A percentile compares a stretch with the other conserved stretches of the same genome.
These are phyloP conservation scores for Tragelaphus buxtoni DNA, from an alignment of 2,113 vertebrate genomes.

Conservation along the genomic window DNA sequence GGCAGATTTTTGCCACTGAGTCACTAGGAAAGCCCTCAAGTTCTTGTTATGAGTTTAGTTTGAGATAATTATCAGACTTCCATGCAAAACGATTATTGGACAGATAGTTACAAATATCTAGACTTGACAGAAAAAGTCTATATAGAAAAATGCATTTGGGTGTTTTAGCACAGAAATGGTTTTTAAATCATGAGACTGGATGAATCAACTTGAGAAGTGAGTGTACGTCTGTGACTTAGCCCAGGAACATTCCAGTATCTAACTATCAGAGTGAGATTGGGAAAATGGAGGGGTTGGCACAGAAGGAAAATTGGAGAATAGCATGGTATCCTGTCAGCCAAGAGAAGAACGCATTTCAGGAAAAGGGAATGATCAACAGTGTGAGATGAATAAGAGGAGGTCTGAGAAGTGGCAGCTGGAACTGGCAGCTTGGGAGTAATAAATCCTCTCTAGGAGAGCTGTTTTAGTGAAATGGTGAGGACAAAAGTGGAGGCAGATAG, in stretches of 20 bases:
- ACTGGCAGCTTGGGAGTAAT: background rate
- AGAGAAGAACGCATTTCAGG: background rate
- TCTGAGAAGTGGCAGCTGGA: background rate
- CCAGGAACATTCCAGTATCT: background rate
- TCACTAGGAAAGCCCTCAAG: background rate
- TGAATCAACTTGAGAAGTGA: background rate
- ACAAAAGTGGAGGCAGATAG: background rate
- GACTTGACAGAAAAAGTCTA: background rate
- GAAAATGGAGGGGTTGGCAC: background rate
- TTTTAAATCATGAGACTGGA: background rate
- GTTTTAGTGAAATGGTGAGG: background rate
- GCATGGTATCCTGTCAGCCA: background rate
- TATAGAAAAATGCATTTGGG: background rate
- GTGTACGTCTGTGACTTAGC: background rate
- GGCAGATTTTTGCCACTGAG: background rate
- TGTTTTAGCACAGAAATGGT: background rate
- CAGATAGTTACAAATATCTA: background rate
- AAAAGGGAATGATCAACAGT: background rate
- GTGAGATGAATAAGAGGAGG: background rate
- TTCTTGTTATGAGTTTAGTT: background rate
- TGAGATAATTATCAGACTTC: background rate
- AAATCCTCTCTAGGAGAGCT: background rate
- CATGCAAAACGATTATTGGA: background rate
- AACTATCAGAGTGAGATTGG: background rate
- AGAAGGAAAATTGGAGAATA: background rate